Percentiles rank a stretch among this genome's conserved stretches.
Conservation (phyloP, 2,113 vertebrate species). For the Gobiocypris rarus region DNA sequence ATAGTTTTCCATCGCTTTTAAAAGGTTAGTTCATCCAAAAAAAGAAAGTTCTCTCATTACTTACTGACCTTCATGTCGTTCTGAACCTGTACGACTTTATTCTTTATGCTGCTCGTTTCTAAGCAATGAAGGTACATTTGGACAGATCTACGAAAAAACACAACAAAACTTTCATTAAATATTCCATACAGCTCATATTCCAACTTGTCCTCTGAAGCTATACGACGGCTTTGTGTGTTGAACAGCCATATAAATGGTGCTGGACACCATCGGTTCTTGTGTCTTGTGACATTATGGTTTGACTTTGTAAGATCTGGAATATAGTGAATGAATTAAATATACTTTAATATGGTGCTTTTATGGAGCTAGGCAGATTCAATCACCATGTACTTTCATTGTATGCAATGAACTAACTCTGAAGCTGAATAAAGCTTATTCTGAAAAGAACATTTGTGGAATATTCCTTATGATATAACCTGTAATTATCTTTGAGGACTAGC, state of each 20-base stretch:
- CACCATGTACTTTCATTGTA: background rate
- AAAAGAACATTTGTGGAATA: conserved; percentile 9
- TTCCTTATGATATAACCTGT: conserved; percentile 2
- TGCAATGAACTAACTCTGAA: background rate
- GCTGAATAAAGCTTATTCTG: conserved; percentile 9
- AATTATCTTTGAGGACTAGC: conserved; percentile 4
- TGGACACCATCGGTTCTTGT: background rate
- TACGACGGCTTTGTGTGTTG: background rate
- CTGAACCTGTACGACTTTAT: no score
- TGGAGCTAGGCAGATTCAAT: background rate
- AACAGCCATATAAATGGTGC: background rate
- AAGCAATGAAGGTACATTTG: background rate
- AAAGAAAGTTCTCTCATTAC: background rate
- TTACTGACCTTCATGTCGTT: background rate
- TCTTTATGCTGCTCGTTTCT: background rate
- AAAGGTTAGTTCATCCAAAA: conserved; percentile 56
- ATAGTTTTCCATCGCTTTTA: conserved; percentile 52
- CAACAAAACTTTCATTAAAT: no score
- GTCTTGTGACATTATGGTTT: background rate
- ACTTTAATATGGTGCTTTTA: background rate
- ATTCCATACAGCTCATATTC: background rate
- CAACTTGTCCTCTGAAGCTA: background rate
- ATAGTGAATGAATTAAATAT: background rate
- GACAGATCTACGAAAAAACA: background rate
- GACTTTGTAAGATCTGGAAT: background rate